Conservation (phyloP, 2,113 vertebrate species). For the Butorides virescens region DNA sequence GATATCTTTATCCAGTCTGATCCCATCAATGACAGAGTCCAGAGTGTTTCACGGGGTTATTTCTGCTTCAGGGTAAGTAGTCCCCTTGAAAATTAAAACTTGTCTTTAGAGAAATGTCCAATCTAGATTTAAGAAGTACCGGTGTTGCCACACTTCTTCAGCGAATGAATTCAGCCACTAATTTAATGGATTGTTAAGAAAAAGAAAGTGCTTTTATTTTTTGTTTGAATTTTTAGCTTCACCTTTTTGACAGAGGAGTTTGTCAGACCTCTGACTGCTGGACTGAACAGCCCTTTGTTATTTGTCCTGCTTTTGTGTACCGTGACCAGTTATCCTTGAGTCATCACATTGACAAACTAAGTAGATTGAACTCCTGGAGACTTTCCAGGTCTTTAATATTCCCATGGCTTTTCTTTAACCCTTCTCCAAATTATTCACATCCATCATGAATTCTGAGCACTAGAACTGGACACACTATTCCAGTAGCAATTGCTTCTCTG, state of each 20-base stretch:
- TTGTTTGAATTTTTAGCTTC: neutral
- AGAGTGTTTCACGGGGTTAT: neutral
- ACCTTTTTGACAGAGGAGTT: neutral
- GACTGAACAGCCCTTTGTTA: neutral
- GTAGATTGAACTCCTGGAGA: slow-evolving; percentile 41
- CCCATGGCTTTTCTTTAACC: slow-evolving; percentile 59
- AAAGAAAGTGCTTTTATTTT: neutral
- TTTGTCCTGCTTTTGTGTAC: slow-evolving; percentile 11
- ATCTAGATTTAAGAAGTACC: neutral
- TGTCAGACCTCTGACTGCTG: neutral
- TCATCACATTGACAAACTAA: slow-evolving; percentile 5
- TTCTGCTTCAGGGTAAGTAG: neutral
- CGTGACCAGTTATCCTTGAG: neutral
- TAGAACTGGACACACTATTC: slow-evolving; percentile 10
- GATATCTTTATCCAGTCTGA: neutral
- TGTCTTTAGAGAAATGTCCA: neutral
- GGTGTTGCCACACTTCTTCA: neutral
- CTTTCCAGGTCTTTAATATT: slow-evolving; percentile 52
- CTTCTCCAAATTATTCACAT: slow-evolving; percentile 44
- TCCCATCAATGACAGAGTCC: neutral
- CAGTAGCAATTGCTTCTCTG: slow-evolving; percentile 3
- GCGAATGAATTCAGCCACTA: neutral
- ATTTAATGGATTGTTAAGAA: neutral
- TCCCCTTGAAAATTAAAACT: neutral
- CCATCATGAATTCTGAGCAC: slow-evolving; percentile 21